Evolutionary conservation across 2,888 invertebrate genomes (phyloP).

Genomic region (Vannuccia rotundouncinata): DNA sequence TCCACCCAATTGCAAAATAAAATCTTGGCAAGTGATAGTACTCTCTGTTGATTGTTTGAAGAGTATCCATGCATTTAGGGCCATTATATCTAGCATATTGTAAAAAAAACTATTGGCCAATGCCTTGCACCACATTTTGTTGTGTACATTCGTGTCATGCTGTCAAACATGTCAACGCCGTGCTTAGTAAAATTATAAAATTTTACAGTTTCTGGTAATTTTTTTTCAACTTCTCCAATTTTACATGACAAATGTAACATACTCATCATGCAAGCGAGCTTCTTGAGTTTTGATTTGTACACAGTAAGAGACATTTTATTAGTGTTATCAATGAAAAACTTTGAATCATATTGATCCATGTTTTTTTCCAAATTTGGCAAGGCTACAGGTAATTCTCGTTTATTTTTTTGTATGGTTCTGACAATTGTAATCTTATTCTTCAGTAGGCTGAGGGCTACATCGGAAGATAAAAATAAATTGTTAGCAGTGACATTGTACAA

Average conservation of each 20-base stretch:
- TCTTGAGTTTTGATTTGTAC: conserved; percentile 18
- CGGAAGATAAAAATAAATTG: background rate
- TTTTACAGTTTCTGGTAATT: conserved; percentile 13
- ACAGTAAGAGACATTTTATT: conserved; percentile 14
- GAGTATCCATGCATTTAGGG: conserved; percentile 14
- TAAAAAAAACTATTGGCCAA: conserved; percentile 14
- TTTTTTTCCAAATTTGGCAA: background rate
- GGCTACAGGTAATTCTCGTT: background rate
- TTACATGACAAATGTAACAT: background rate
- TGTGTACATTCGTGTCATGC: conserved; percentile 6
- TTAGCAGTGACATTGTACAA: conserved; percentile 12
- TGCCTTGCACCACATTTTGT: background rate
- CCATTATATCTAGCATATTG: conserved; percentile 1
- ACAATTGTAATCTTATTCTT: background rate
- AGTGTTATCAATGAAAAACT: background rate
- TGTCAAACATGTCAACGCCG: conserved; percentile 5
- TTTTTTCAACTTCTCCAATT: background rate
- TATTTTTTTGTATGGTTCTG: background rate
- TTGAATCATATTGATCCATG: conserved; percentile 13
- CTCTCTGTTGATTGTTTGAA: background rate
- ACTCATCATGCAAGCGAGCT: background rate
- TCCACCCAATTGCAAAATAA: background rate
- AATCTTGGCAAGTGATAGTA: background rate
- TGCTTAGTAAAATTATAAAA: background rate
- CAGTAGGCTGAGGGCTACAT: background rate